Conservation (phyloP, 2,797 vertebrate species). For the Labeo calbasu region DNA sequence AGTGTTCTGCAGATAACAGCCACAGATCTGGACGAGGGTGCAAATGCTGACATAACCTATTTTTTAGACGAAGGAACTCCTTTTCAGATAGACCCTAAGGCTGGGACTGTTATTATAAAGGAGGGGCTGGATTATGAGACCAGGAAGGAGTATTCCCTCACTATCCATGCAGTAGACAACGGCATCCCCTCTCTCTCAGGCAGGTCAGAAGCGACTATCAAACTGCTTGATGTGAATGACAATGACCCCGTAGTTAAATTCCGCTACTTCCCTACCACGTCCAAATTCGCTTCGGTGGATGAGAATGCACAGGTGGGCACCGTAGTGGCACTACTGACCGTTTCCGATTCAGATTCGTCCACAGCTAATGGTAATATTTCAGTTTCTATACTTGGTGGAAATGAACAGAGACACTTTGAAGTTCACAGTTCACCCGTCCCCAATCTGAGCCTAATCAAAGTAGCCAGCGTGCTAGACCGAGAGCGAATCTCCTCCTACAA, state of each 20-base stretch:
- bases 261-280: conserved; percentile 93
- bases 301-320: conserved; percentile 96
- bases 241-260: conserved; percentile 97
- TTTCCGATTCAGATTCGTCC: conserved; percentile 92
- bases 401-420: conserved; percentile 96
- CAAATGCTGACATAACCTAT: conserved; percentile 92
- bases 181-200: conserved; percentile 89
- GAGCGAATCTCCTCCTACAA: conserved; percentile 97
- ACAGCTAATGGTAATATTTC: conserved; percentile 96
- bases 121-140: conserved; percentile 90
- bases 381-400: conserved; percentile 93
- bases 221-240: conserved; percentile 92
- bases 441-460: conserved; percentile 95
- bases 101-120: conserved; percentile 89
- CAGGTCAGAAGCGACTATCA: conserved; percentile 89
- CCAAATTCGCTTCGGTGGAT: conserved; percentile 94
- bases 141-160: conserved; percentile 89
- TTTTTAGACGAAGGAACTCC: conserved; percentile 88
- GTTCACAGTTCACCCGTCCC: conserved; percentile 96
- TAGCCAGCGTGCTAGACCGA: conserved; percentile 92
- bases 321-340: conserved; percentile 93
- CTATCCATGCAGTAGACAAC: conserved; percentile 88
- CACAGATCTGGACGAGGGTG: conserved; percentile 90
- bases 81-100: conserved; percentile 93
- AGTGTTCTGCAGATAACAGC: conserved; percentile 90